Conservation (phyloP, 2,888 invertebrate species). For the Diploptera punctata region DNA sequence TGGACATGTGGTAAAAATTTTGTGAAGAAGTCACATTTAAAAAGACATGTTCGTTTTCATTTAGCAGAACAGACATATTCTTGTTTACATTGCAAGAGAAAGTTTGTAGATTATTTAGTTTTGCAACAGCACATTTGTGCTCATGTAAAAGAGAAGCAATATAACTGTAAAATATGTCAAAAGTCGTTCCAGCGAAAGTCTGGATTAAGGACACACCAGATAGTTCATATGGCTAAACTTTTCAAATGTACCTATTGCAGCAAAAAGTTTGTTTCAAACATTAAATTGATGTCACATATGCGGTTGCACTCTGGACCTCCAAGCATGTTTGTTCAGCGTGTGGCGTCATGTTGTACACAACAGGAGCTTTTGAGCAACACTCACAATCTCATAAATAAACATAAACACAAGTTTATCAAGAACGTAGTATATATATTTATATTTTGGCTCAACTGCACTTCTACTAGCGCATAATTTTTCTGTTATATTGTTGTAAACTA, state of each 20-base stretch:
- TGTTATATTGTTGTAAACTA: too few species aligned
- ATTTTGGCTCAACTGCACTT: too few species aligned
- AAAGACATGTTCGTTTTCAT: slow-evolving; percentile 41
- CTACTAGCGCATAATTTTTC: too few species aligned
- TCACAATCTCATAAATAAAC: slow-evolving; percentile 29
- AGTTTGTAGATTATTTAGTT: slow-evolving; percentile 41
- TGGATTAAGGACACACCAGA: slow-evolving; percentile 44
- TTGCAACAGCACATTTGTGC: slow-evolving; percentile 43
- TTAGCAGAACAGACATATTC: slow-evolving; percentile 42
- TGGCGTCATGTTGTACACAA: slow-evolving; percentile 37
- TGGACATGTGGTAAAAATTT: slow-evolving; percentile 40
- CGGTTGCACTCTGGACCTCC: slow-evolving; percentile 32
- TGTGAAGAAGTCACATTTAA: slow-evolving; percentile 43
- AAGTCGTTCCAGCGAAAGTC: slow-evolving; percentile 42
- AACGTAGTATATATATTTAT: too few species aligned
- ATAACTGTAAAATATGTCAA: slow-evolving; percentile 37
- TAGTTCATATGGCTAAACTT: slow-evolving; percentile 43
- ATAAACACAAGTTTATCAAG: too few species aligned
- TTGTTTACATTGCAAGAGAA: slow-evolving; percentile 40
- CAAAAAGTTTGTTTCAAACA: slow-evolving; percentile 43
- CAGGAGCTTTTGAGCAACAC: slow-evolving; percentile 38
- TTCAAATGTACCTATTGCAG: slow-evolving; percentile 42
- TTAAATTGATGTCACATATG: slow-evolving; percentile 41
- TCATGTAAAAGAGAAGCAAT: slow-evolving; percentile 42
- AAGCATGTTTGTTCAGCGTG: slow-evolving; percentile 26